Base-by-base conservation (phyloP, 2,113 vertebrate genomes). In the Scomber colias region DNA sequence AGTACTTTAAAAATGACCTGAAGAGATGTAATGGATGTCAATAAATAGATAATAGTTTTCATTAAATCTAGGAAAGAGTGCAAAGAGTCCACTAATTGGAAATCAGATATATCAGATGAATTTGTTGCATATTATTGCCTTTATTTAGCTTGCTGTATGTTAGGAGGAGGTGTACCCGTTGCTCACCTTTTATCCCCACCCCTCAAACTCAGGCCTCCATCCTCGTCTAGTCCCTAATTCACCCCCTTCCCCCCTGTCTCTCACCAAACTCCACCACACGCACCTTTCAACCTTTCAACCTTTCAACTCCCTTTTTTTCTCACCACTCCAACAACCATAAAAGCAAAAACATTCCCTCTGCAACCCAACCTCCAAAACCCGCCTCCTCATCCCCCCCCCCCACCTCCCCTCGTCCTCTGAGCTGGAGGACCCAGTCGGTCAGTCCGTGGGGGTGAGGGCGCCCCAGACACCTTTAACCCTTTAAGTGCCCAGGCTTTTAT, bases 391-490 rank as follows among this genome's bases (percentile, higher is more conserved):
- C 55, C 65, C 24, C 2, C 68, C 51, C 27, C 59, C 45, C 45
- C 1, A 21, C 21, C 21, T 21, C 21, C 21, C 21, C 21, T 11
- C 45, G 4, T 56, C 51, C 71, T 76, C 72, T 15, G 10, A 17
- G 44, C 74, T 59, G 87, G 71, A 84, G 64, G 61, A 76, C 82
- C 70, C 73, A 46, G 60, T 71, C 66, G n/a, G 50, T 75, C 77
- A 59, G 82, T 87, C 79, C 71, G 91, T 94, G 92, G 62, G 91
- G 92, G 92, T 93, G 92, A 92, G 89, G 91, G 89, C 83, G 31
- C 90, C 88, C 90, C 92, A 95, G 94, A 93, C 90, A 94, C 93
- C 93, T 94, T 90, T 94, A 95, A 95, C 94, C 93, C 92, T 94
- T 93, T 93, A 95, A 89, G 87, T 93, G 93, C 89, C 93, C 93